Percentiles rank a stretch among this genome's conserved stretches.
These are phyloP conservation scores for Gastrophryne carolinensis DNA, from an alignment of 2,797 vertebrate species.

Conservation along the genomic window DNA sequence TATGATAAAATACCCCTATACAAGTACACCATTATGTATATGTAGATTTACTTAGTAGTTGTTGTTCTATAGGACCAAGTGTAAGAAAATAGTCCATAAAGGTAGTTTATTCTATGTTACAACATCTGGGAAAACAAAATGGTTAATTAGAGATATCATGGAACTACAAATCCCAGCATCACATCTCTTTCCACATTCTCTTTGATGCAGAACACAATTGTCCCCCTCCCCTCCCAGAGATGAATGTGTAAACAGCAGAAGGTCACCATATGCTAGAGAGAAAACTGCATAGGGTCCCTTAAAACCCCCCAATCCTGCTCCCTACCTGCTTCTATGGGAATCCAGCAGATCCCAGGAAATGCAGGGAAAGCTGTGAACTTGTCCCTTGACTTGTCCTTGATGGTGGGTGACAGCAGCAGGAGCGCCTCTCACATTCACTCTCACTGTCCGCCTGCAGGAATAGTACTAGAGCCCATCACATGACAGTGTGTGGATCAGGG, in stretches of 20 bases:
- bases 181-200: too few relatives aligned
- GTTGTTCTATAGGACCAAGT: too few relatives aligned
- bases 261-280: constrained; percentile 28
- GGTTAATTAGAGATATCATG: too few relatives aligned
- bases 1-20: too few relatives aligned
- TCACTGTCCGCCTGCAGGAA: constrained; percentile 53
- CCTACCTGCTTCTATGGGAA: constrained; percentile 11
- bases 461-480: constrained; percentile 78
- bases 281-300: background rate
- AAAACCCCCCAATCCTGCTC: background rate
- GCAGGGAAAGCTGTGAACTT: background rate
- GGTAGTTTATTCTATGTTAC: too few relatives aligned
- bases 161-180: too few relatives aligned
- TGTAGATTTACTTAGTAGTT: too few relatives aligned
- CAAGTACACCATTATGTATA: too few relatives aligned
- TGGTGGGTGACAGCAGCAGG: constrained; percentile 51
- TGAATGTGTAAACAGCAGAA: background rate
- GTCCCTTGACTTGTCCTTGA: constrained; percentile 13
- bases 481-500: constrained; percentile 68
- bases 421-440: constrained; percentile 31
- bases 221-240: background rate
- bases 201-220: too few relatives aligned
- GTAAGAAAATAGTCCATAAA: too few relatives aligned
- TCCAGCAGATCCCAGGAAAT: constrained; percentile 28
- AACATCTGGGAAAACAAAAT: too few relatives aligned